Percentiles rank a stretch among this genome's conserved stretches.
Conservation (phyloP, 2,888 invertebrate genomes). For the Bhutanitis thaidina region DNA sequence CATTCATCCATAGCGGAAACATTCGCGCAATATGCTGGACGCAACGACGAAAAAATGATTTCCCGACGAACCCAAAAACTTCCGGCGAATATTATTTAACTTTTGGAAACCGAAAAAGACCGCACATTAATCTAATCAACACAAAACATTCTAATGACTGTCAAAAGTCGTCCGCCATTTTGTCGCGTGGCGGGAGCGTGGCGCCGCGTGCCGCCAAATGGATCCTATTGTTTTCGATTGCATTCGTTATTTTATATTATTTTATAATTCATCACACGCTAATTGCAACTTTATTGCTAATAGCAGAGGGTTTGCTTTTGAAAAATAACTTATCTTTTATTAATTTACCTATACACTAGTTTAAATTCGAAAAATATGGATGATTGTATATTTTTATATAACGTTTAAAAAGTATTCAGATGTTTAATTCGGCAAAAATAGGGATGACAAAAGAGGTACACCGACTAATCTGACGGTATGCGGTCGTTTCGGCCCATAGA, state of each 20-base stretch:
- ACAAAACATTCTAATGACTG: slow-evolving; percentile 53
- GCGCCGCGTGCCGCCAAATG: slow-evolving; percentile 41
- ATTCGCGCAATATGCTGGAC: slow-evolving; percentile 15
- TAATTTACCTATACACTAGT: too few relatives aligned
- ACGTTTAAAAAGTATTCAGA: too few relatives aligned
- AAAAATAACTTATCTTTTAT: neutral
- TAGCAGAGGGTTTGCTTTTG: neutral
- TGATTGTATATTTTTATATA: too few relatives aligned
- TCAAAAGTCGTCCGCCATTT: slow-evolving; percentile 47
- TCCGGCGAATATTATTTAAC: slow-evolving; percentile 13
- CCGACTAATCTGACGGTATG: too few relatives aligned
- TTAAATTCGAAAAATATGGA: too few relatives aligned
- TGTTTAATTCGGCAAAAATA: too few relatives aligned
- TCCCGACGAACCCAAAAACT: slow-evolving; percentile 11
- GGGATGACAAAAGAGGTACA: too few relatives aligned
- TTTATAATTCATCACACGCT: neutral
- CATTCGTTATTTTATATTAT: slow-evolving; percentile 26
- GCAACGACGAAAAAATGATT: slow-evolving; percentile 16
- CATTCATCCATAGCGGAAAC: slow-evolving; percentile 23
- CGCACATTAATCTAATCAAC: slow-evolving; percentile 51
- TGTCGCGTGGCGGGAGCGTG: slow-evolving; percentile 56
- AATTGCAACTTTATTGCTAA: neutral
- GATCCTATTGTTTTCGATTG: slow-evolving; percentile 43
- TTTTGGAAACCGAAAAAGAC: slow-evolving; percentile 29
- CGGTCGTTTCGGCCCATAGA: too few relatives aligned